These are phyloP conservation scores for Bombylius major DNA, from an alignment of 2,888 invertebrate genomes.

Conservation along the genomic window DNA sequence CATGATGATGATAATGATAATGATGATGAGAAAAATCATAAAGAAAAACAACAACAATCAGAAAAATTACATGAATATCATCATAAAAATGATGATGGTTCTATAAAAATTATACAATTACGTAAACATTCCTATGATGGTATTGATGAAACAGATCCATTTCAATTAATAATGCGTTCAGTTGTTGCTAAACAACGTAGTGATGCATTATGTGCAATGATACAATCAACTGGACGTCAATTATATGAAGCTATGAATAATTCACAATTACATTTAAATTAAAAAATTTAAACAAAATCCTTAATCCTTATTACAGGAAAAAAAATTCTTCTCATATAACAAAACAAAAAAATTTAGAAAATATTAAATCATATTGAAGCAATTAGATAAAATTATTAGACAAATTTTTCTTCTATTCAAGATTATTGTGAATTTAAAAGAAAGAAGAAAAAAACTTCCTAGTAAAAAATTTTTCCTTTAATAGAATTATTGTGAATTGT, in stretches of 20 bases:
- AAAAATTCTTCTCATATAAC: no score
- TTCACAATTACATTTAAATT: constrained; percentile 32
- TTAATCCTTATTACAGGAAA: no score
- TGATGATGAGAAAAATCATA: background rate
- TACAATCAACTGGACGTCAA: constrained; percentile 47
- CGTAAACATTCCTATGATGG: constrained; percentile 28
- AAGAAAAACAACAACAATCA: background rate
- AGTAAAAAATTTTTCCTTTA: no score
- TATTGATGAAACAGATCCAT: constrained; percentile 33
- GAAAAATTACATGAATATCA: background rate
- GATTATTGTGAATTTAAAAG: no score
- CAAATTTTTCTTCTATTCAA: no score
- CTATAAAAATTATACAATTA: constrained; percentile 10
- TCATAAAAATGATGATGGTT: constrained; percentile 17
- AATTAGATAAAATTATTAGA: no score
- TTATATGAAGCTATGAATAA: constrained; percentile 37
- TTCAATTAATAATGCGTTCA: constrained; percentile 31
- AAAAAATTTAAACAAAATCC: background rate
- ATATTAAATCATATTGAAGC: no score
- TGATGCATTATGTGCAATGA: constrained; percentile 46
- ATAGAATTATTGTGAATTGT: no score
- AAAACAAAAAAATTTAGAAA: no score
- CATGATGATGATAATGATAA: background rate
- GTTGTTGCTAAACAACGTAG: constrained; percentile 47
- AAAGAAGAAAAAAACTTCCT: no score